Conservation (phyloP, 1,140 invertebrate species). For the Pseudobourletiella spinata region DNA sequence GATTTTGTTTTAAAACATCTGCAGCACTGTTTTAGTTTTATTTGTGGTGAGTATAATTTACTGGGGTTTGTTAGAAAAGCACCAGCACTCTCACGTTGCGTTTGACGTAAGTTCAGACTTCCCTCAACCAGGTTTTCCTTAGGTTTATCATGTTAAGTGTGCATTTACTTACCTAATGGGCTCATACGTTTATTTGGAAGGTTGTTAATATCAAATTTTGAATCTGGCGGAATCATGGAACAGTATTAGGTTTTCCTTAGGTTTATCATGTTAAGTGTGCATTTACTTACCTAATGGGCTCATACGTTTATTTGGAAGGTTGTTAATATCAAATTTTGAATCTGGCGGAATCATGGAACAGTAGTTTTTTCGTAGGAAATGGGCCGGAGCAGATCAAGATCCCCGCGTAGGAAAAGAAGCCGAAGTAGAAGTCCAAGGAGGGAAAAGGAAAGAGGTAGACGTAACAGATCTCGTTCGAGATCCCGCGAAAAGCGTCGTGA, state of each 20-base stretch:
- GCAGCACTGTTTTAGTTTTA: too few relatives aligned
- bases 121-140: too few relatives aligned
- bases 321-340: background rate
- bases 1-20: too few relatives aligned
- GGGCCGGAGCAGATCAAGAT: conserved; percentile 27
- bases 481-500: conserved; percentile 4
- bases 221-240: background rate
- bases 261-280: background rate
- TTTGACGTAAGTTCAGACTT: too few relatives aligned
- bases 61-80: too few relatives aligned
- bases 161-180: background rate
- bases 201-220: background rate
- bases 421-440: conserved; percentile 17
- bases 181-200: background rate
- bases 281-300: background rate
- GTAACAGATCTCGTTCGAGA: background rate
- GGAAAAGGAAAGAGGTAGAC: conserved; percentile 3
- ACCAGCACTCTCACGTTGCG: too few relatives aligned
- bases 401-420: conserved; percentile 21
- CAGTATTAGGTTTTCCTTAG: too few relatives aligned
- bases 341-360: background rate
- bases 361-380: conserved; percentile 4
- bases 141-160: background rate
- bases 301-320: background rate
- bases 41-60: too few relatives aligned